Evolutionary conservation across 2,888 invertebrate species (phyloP).

Genomic region (Hipparchia semele): DNA sequence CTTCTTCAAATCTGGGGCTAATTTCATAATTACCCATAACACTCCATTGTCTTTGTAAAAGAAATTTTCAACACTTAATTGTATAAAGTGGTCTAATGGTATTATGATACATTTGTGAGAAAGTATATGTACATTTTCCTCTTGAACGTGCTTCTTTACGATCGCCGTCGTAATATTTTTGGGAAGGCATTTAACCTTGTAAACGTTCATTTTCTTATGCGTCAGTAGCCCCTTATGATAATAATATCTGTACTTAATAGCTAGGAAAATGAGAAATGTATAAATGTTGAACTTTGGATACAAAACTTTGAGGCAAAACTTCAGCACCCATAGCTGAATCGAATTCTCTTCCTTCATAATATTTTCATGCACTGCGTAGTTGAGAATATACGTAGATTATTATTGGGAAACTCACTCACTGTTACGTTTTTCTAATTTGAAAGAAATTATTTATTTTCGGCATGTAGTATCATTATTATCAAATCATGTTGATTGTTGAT

Average conservation of each 20-base stretch:
- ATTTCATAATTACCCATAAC: conserved; percentile 69
- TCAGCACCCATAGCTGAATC: conserved; percentile 72
- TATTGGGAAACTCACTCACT: neutral
- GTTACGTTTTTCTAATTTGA: too few relatives aligned
- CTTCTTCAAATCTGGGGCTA: conserved; percentile 57
- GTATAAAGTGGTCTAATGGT: conserved; percentile 67
- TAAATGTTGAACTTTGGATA: conserved; percentile 77
- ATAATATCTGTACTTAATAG: conserved; percentile 70
- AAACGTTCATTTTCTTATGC: conserved; percentile 56
- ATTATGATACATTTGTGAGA: conserved; percentile 69
- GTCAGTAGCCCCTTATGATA: conserved; percentile 47
- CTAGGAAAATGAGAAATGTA: conserved; percentile 69
- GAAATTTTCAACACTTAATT: conserved; percentile 71
- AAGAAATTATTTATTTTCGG: too few relatives aligned
- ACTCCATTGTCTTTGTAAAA: conserved; percentile 75
- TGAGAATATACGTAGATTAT: neutral
- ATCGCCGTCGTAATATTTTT: conserved; percentile 52
- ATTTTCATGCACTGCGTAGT: conserved; percentile 30
- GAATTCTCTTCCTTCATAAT: conserved; percentile 68
- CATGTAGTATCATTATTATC: too few relatives aligned
- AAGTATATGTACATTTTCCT: conserved; percentile 58
- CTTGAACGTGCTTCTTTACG: conserved; percentile 52
- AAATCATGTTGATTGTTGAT: too few relatives aligned
- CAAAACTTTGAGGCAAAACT: conserved; percentile 72
- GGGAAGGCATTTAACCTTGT: conserved; percentile 59